A percentile compares a stretch with the other conserved stretches of the same genome.
phyloP scores from a whole-genome alignment of 1,140 invertebrate genomes.

The Streblospio benedicti region DNA sequence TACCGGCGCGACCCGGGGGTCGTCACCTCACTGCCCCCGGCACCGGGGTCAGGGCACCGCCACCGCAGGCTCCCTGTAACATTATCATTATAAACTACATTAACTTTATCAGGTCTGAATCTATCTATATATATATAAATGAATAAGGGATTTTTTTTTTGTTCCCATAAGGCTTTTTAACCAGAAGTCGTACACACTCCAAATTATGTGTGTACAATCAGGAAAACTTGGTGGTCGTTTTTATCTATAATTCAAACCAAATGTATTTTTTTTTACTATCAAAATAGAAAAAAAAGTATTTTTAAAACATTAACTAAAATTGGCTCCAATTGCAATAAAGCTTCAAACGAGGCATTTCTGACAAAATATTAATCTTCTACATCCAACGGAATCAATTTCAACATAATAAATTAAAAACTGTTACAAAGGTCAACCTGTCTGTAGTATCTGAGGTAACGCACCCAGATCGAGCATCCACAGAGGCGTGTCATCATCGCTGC shows the following conservation, averaged over 20 bases:
- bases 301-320: neutral
- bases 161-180: too few species aligned
- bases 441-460: slow-evolving; percentile 37
- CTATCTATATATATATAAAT: too few species aligned
- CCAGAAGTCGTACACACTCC: too few species aligned
- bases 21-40: slow-evolving; percentile 14
- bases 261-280: too few species aligned
- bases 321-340: neutral
- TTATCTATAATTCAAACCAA: too few species aligned
- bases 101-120: neutral
- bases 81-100: neutral
- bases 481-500: slow-evolving; percentile 69
- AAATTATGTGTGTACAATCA: too few species aligned
- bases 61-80: slow-evolving; percentile 27
- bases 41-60: slow-evolving; percentile 20
- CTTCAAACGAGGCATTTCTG: neutral
- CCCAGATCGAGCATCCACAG: slow-evolving; percentile 80
- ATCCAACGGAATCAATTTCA: neutral
- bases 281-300: neutral
- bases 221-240: too few species aligned
- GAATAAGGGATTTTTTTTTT: too few species aligned
- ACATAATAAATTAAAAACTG: neutral
- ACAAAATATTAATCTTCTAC: neutral
- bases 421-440: neutral
- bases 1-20: slow-evolving; percentile 68